Evolutionary conservation across 2,113 vertebrate genomes (phyloP), one percentile per base, ranked within the genome.

Genomic region (Hippocampus zosterae): DNA sequence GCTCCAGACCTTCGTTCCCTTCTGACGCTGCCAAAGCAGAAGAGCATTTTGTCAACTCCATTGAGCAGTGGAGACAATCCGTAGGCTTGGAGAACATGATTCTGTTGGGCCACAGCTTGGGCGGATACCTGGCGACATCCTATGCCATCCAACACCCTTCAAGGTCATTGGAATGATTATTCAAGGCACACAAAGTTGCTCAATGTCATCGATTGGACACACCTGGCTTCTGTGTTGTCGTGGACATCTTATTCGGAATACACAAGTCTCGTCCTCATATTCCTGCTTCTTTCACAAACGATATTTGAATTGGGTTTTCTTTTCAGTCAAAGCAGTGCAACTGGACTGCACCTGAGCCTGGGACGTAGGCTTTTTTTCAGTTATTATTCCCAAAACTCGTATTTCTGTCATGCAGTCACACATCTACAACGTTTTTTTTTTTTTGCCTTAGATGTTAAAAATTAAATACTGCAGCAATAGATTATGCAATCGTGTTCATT

Each of bases 91-190:
- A 92, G 73, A 92, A 79, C 75, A 93, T 94, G 92, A 90, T 95
- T 73, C 88, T 96, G 46, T 81, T 94, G 69, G 94, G 95, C 21
- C 94, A 94, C 86, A 93, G 93, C 65, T 85, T 96, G 46, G 92
- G 91, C 0, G 93, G 92, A 19, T 95, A 93, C 77, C 88, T 94
- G 55, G 94, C 93, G 15, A 90, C 92, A 5, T 95, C 92, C 0
- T 95, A 93, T 33, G 91, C 92, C 21, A 92, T 95, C 70, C 93
- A 93, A 77, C 91, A 93, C 80, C 94, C 94, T 8, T 87, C 94
- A 12, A 94, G 95, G 95, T 96, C 83, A 48, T 53, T 27, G 0
- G 9, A 11, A 10, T 33, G 33, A 37, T 37, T 37, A 37, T 6
- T 37, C 33, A 37, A 50, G 15, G 18, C 48, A 50, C 48, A 18